phyloP scores from a whole-genome alignment of 2,888 invertebrate genomes.

The Fissipunctia ypsillon region DNA sequence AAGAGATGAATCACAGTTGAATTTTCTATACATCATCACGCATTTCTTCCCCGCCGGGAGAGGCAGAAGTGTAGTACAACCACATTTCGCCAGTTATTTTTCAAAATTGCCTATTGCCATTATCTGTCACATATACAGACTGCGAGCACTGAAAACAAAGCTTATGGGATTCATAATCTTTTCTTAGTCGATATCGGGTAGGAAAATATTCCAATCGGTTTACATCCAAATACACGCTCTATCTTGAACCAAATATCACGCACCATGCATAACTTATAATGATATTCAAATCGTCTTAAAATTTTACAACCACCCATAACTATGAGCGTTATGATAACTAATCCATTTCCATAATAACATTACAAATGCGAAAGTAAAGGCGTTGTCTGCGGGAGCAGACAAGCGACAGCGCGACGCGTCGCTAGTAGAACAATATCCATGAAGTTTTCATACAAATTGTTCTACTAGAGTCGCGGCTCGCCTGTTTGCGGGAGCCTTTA shows the following conservation, averaged over 20 bases:
- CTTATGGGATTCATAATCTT: constrained; percentile 5
- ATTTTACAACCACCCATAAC: constrained; percentile 40
- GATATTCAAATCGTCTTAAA: constrained; percentile 41
- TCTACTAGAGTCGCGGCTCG: too few relatives aligned
- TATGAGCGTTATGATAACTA: constrained; percentile 21
- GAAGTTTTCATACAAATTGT: too few relatives aligned
- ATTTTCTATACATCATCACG: background rate
- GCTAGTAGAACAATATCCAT: too few relatives aligned
- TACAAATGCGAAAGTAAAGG: background rate
- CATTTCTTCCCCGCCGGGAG: background rate
- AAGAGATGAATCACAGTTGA: background rate
- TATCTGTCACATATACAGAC: too few relatives aligned
- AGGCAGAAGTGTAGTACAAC: background rate
- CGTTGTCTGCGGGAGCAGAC: too few relatives aligned
- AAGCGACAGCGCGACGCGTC: too few relatives aligned
- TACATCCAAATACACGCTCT: background rate
- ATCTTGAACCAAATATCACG: constrained; percentile 33
- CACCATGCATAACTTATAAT: constrained; percentile 13
- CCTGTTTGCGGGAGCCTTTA: too few relatives aligned
- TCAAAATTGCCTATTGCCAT: too few relatives aligned
- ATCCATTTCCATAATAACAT: background rate
- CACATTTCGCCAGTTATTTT: background rate
- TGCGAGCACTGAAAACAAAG: background rate
- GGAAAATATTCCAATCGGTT: constrained; percentile 12
- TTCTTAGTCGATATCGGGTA: background rate